phyloP scores from a whole-genome alignment of 2,797 vertebrate species.

The Lepus townsendii region DNA sequence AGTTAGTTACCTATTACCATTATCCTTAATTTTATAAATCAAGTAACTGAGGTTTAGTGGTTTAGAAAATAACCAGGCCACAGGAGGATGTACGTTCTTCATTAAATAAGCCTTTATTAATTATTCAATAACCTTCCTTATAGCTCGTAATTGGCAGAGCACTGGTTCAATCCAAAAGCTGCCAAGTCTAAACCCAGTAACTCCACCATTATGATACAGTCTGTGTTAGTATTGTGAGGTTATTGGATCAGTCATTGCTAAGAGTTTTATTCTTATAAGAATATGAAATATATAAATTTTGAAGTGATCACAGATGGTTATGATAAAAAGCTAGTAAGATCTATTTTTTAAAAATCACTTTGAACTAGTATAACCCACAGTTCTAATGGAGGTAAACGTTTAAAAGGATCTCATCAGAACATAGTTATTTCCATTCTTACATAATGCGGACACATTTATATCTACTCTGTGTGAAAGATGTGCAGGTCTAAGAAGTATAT shows the following conservation, averaged over 20 bases:
- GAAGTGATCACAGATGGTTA: not conserved
- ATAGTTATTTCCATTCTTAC: not conserved
- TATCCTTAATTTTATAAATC: slow-evolving; percentile 36
- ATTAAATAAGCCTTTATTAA: not conserved
- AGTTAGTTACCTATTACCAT: not conserved
- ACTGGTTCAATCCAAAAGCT: not conserved
- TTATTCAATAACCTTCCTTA: not conserved
- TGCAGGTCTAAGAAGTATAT: not conserved
- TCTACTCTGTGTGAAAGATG: not conserved
- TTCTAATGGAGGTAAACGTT: not conserved
- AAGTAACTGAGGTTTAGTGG: not conserved
- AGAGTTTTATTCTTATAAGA: not conserved
- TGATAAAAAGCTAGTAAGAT: not conserved
- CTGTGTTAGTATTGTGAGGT: not conserved
- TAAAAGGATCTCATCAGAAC: not conserved
- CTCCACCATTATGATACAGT: not conserved
- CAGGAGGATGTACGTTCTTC: not conserved
- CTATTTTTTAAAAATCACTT: not conserved
- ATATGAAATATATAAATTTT: slow-evolving; percentile 20
- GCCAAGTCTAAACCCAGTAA: not conserved
- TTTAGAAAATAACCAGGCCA: not conserved
- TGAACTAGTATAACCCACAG: not conserved
- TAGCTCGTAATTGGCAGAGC: not conserved
- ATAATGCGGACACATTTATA: not conserved
- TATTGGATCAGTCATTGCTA: not conserved